Percentiles rank a stretch among this genome's conserved stretches.
Conservation (phyloP, 2,797 vertebrate species). For the Mastacembelus armatus region DNA sequence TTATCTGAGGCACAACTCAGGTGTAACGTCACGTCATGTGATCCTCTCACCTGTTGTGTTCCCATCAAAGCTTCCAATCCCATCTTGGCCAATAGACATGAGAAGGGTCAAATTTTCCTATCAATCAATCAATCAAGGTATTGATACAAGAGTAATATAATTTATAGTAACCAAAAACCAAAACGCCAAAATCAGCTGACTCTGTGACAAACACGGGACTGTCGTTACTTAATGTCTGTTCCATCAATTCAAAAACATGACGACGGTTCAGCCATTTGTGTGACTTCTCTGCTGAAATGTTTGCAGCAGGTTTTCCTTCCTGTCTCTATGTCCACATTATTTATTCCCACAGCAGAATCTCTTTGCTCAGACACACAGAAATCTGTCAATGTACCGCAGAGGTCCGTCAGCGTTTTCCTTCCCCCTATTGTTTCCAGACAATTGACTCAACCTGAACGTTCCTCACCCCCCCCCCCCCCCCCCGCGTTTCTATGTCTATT, state of each 20-base stretch:
- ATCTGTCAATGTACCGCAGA: not conserved
- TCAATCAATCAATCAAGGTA: too few relatives aligned
- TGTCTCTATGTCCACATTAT: conserved; percentile 34
- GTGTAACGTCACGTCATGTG: too few relatives aligned
- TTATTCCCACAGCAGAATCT: conserved; percentile 42
- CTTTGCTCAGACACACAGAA: conserved; percentile 15
- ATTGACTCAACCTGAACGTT: conserved; percentile 36
- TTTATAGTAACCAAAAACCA: too few relatives aligned
- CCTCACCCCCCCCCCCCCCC: not conserved
- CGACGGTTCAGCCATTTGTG: not conserved
- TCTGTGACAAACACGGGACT: not conserved
- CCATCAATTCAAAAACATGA: not conserved
- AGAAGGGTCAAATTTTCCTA: too few relatives aligned
- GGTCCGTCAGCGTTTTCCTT: conserved; percentile 51
- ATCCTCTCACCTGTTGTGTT: too few relatives aligned
- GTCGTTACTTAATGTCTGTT: not conserved
- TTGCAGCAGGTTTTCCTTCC: conserved; percentile 41
- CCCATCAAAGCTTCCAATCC: too few relatives aligned
- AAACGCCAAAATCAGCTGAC: too few relatives aligned
- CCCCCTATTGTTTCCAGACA: conserved; percentile 72
- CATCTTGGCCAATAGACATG: too few relatives aligned
- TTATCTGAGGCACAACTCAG: too few relatives aligned
- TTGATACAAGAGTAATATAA: too few relatives aligned
- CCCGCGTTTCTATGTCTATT: conserved; percentile 49
- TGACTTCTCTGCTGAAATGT: not conserved